Evolutionary conservation across 2,797 vertebrate genomes (phyloP), one percentile per base, ranked within the genome.

Genomic region (Antennarius maculatus): DNA sequence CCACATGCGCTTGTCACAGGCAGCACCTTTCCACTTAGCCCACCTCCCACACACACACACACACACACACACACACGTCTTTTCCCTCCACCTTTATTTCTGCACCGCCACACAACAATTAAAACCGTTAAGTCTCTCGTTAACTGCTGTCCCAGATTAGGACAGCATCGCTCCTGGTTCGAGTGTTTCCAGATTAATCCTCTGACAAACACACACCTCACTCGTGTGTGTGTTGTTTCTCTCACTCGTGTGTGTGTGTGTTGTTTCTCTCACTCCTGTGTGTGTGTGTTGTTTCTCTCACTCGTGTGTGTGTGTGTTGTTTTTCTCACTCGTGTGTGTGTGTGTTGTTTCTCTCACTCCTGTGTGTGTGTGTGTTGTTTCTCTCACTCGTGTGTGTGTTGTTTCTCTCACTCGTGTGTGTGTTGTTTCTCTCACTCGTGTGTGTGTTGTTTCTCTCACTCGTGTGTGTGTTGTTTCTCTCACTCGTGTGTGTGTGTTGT

Each of bases 181-280:
- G 71, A 82, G 56, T 80, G 67, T 79, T 84, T 66, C 67, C 66
- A 74, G 23, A 66, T 75, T 90, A 90, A 90, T 89, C 87, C 88
- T 57, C 49, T 59, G 10, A 65, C 85, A 15, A 43, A 65, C 57
- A 69, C 2, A 57, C 54, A 71, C 57, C 67, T 68, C 2, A 64
- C 13, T 72, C 61, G 3, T 54, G 58, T 66, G 52, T 62, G 47
- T 31, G 43, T 8, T 16, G 28, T 6, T 41, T 11, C 59, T 39
- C 39, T 34, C 15, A 1, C 23, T 2, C 23, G 2, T 23, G 23
- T 23, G 23, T 23, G 23, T 23, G 23, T 23, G 23, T 23, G 23
- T 23, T 23, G 23, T 23, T 23, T 23, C 23, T 23, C 23, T 23
- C 23, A 1, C 23, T 23, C 23, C 1, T 23, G 23, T 23, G 23